Base-by-base conservation (phyloP, 1,140 invertebrate species). In the Cydia pomonella region DNA sequence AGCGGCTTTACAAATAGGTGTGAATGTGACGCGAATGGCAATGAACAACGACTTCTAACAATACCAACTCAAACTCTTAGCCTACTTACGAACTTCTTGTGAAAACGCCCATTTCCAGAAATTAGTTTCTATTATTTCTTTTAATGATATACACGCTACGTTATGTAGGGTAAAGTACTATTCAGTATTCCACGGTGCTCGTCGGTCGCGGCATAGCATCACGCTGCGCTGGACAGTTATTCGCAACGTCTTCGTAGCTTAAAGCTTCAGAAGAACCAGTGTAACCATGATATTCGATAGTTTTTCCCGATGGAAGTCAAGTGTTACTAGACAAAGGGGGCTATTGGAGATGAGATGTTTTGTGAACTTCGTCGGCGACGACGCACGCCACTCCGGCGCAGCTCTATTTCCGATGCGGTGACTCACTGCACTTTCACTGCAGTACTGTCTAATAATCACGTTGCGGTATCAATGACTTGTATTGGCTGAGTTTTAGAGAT, bases 341-440 rank as follows among this genome's bases (percentile, higher is more conserved):
- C 21, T 59, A 59, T 18, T 23, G 53, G 53, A 59, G 21, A 23
- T n/a, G 9, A 21, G 53, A 59, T 59, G 53, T 59, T 53, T 59
- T 21, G 53, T 23, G 53, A 59, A 59, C 53, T 21, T n/a, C 12
- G 16, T 7, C 53, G 53, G 9, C 53, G 21, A 23, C 21, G 53
- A 53, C 53, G 53, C 18, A 59, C 53, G 53, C 21, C 21, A 59
- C 53, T 59, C 53, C 21, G 21, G 53, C 18, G 53, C 53, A 59
- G 53, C 53, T 59, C 53, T 59, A 59, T 59, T 59, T 59, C 53
- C 53, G 53, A 59, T 59, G 7, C 21, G 21, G 53, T 59, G 53
- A 59, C 53, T 59, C 53, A 59, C 53, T 59, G 53, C 53, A 59
- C 53, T 59, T 59, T 59, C 53, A 59, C 53, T 23, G 53, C 53